Conservation (phyloP, 2,113 vertebrate species). For the Oostethus manadensis region DNA sequence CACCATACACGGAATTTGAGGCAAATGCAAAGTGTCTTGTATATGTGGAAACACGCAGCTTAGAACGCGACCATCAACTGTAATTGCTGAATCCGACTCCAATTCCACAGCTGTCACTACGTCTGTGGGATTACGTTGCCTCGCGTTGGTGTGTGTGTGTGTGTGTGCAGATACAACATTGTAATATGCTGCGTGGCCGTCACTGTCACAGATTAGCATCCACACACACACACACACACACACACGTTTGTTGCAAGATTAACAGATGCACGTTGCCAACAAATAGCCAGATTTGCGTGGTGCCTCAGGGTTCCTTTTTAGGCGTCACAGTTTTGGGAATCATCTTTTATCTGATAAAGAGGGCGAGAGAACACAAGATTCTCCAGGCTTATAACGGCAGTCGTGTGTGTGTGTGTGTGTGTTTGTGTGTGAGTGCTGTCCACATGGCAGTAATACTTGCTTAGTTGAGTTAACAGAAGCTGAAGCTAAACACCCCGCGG, state of each 20-base stretch:
- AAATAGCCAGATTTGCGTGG: constrained; percentile 14
- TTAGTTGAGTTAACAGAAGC: constrained; percentile 37
- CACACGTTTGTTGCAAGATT: neutral
- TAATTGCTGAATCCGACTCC: constrained; percentile 39
- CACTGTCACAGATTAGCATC: constrained; percentile 6
- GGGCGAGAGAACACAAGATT: neutral
- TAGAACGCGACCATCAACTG: constrained; percentile 10
- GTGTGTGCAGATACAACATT: constrained; percentile 9
- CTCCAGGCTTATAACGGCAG: constrained; percentile 1
- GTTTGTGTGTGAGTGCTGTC: constrained; percentile 19
- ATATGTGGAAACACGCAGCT: constrained; percentile 26
- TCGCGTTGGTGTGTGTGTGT: constrained; percentile 2
- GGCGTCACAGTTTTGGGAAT: constrained; percentile 11
- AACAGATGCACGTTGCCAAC: constrained; percentile 6
- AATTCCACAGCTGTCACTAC: constrained; percentile 36
- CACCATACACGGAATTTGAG: constrained; percentile 41
- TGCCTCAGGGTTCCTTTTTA: neutral
- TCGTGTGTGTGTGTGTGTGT: no score
- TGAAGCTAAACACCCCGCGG: constrained; percentile 14
- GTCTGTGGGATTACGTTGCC: constrained; percentile 26
- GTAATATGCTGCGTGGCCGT: neutral
- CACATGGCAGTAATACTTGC: constrained; percentile 12
- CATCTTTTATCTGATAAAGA: constrained; percentile 12
- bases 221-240: no score
- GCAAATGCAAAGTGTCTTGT: constrained; percentile 48